Evolutionary conservation across 2,888 invertebrate genomes (phyloP), one percentile per base, ranked within the genome.

Genomic region (Hydrotaea diabolus): DNA sequence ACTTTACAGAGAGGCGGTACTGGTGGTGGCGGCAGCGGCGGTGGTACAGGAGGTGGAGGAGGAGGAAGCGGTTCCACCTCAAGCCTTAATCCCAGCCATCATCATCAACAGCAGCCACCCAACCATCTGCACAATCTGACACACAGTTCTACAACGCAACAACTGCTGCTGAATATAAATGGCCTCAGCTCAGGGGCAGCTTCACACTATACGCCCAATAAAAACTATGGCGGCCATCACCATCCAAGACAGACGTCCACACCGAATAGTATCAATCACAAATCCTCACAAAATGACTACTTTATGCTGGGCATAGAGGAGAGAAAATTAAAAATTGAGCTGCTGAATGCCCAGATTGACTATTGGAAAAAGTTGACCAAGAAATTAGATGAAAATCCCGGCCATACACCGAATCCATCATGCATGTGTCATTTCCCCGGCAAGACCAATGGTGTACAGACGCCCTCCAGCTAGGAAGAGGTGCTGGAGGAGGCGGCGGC

Each of bases 291-390:
- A 77, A 91, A 90, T 59, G 92, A 92, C 76, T 90, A 90, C 43
- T 89, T 92, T 74, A 88, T 91, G 84, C 83, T 92, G 87, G 91
- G 91, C 9, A 88, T 92, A 77, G 92, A 92, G 87, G 92, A 92
- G 87, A 89, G 92, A 7, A 91, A 90, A 80, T 88, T 90, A 0
- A 92, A 92, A 85, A 92, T 92, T 36, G 92, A 92, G 62, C 86
- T 92, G 75, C 59, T 92, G 2, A 91, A 92, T 85, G 92, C 89
- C 77, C 92, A 92, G 88, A 92, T 92, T 43, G 91, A 92, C 23
- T 92, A 92, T 75, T 92, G 92, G 92, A 91, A 91, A 64, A 91
- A 91, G 13, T 85, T 92, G 53, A 92, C 92, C 43, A 90, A 90
- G 79, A 92, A 92, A 82, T 75, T 92, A 8, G 91, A 92, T 82